Base-by-base conservation (phyloP, 2,888 invertebrate genomes). In the Nemotelus nigrinus region DNA sequence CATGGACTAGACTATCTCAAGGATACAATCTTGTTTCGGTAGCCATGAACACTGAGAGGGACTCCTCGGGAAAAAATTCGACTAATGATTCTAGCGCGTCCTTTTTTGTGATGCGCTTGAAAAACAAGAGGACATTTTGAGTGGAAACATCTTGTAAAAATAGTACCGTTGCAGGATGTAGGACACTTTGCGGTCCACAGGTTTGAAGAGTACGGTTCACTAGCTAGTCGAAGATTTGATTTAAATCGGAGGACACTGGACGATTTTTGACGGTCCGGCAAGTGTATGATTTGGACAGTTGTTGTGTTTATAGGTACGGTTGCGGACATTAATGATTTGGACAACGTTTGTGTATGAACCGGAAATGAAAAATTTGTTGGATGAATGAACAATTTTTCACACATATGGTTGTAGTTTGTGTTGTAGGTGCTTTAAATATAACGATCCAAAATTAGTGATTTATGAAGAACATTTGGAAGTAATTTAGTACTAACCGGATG, bases 341-440 rank as follows among this genome's bases (percentile, higher is more conserved):
- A 39, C 25, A 25, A 25, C 25, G 25, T 25, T 25, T 25, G 25
- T 25, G 25, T 25, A 25, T 1, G 53, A 6, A 7, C 74, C 74
- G 74, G 74, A 74, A 60, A 74, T 48, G 60, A 43, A 48, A 74
- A 74, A 74, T 74, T 74, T 60, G 74, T 63, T 48, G 48, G 41
- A 6, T 8, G 63, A 60, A 41, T 10, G 53, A 50, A 25, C 43
- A 7, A 63, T 74, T 60, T 74, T 60, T 74, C 50, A 60, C 60
- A 63, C 74, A 74, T 60, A 48, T 74, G 74, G 60, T 63, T 48
- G 48, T 50, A 39, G 48, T 63, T 74, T 57, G 63, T 60, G 6
- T 8, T 63, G 63, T 7, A 67, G 47, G 53, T 70, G 70, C 43
- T 70, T 41, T 43, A 55, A 43, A 41, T 25, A 58, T 58, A 4